Evolutionary conservation across 2,888 invertebrate genomes (phyloP), one percentile per base, ranked within the genome.

Genomic region (Lithophane socia): DNA sequence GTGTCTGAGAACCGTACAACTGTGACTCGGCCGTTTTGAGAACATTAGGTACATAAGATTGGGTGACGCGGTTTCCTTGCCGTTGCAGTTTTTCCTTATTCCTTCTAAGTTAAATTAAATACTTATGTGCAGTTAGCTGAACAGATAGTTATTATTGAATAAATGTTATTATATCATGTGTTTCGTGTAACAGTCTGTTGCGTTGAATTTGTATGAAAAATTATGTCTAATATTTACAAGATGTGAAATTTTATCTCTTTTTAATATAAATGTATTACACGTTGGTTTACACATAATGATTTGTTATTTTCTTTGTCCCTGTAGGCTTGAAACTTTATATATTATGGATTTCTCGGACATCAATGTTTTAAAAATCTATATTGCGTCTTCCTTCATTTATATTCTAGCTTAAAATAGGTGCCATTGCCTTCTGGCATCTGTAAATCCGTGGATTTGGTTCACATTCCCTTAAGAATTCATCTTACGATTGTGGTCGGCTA

Each of bases 241-340:
- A 95, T 94, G 95, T 95, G 95, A 94, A 91, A 95, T 95, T 95
- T 95, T 96, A 96, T 96, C 95, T 96, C 96, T 96, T 95, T 95
- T 95, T 95, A 94, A 93, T 94, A 95, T 95, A 94, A 95, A 95
- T 96, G 95, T 96, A 96, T 95, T 95, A 95, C 93, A 94, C 93
- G 94, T 94, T 95, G 89, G 93, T 94, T 95, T 95, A 94, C 93
- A 94, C 90, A 92, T 90, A 78, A 71, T 77, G 13, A 37, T 79
- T 16, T 42, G 21, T 88, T 82, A 89, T 93, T 91, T 92, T 89
- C 86, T 91, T 89, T 70, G 10, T 66, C 42, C 37, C 44, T 61
- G 0, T 13, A 5, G 18, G n/a, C 13, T 24, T 60, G 1, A 10
- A 63, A 58, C 12, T n/a, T 47, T 9, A 1, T 13, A 49, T 64